Evolutionary conservation across 2,113 vertebrate genomes (phyloP).

Genomic region (Sigmodon hispidus): DNA sequence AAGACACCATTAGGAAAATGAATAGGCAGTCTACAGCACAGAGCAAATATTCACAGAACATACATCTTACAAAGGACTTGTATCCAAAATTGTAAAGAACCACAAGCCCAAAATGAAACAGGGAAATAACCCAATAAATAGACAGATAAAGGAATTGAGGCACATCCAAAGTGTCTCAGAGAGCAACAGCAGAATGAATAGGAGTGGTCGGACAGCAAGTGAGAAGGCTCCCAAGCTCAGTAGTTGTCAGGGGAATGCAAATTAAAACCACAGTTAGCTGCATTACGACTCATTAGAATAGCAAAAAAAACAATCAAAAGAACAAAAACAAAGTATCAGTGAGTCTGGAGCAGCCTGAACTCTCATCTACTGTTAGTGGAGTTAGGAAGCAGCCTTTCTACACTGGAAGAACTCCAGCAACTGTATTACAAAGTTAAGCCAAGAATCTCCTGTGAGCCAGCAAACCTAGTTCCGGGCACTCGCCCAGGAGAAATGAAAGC

Average conservation of each 20-base stretch:
- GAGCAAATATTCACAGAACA: background rate
- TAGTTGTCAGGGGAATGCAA: conserved; percentile 3
- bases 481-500: conserved; percentile 35
- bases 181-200: background rate
- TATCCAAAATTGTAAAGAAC: conserved; percentile 45
- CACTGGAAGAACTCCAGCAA: background rate
- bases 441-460: background rate
- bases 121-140: conserved; percentile 26
- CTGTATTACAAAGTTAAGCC: conserved; percentile 1
- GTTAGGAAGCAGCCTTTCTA: background rate
- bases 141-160: background rate
- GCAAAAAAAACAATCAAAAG: background rate
- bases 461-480: background rate
- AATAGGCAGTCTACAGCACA: background rate
- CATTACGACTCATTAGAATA: background rate
- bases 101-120: background rate
- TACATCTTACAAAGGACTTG: conserved; percentile 3
- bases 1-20: conserved; percentile 47
- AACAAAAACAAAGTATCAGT: background rate
- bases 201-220: background rate
- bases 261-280: background rate
- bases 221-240: background rate
- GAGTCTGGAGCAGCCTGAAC: background rate
- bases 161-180: background rate
- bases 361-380: background rate